These are phyloP conservation scores for Leptocoma aspasia DNA, from an alignment of 2,113 vertebrate genomes.

Conservation along the genomic window DNA sequence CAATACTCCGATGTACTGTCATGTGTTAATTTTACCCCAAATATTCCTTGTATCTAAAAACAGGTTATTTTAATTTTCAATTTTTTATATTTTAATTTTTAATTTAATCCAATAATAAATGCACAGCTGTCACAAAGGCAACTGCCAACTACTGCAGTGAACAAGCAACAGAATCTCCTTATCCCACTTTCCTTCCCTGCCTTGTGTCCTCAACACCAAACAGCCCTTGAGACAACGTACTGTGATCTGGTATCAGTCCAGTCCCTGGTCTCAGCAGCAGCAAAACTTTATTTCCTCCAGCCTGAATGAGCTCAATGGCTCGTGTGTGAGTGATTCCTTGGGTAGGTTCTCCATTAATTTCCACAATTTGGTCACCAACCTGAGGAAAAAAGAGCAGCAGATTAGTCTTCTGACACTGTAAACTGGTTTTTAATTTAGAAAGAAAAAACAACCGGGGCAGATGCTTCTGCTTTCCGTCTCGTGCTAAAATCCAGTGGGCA, in stretches of 20 bases:
- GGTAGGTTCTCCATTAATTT: constrained; percentile 96
- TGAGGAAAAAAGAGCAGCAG: constrained; percentile 49
- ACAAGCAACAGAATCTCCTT: not conserved
- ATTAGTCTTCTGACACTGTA: not conserved
- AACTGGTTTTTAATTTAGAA: not conserved
- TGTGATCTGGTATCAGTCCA: constrained; percentile 91
- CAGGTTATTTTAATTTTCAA: not conserved
- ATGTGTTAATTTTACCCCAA: not conserved
- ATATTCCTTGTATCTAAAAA: not conserved
- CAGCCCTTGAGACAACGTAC: constrained; percentile 70
- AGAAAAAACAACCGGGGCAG: not conserved
- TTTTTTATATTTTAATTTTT: not conserved
- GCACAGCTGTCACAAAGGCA: not conserved
- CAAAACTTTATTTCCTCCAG: constrained; percentile 90
- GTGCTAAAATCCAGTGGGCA: not conserved
- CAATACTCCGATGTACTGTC: not conserved
- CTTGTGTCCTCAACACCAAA: not conserved
- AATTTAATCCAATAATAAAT: not conserved
- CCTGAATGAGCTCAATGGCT: constrained; percentile 97
- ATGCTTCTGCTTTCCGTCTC: not conserved
- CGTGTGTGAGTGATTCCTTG: constrained; percentile 97
- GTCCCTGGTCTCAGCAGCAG: constrained; percentile 91
- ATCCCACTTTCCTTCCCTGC: not conserved
- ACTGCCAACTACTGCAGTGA: not conserved
- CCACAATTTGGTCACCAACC: constrained; percentile 98